Percentiles rank a stretch among this genome's conserved stretches.
Conservation (phyloP, 2,113 vertebrate species). For the Arenaria interpres region DNA sequence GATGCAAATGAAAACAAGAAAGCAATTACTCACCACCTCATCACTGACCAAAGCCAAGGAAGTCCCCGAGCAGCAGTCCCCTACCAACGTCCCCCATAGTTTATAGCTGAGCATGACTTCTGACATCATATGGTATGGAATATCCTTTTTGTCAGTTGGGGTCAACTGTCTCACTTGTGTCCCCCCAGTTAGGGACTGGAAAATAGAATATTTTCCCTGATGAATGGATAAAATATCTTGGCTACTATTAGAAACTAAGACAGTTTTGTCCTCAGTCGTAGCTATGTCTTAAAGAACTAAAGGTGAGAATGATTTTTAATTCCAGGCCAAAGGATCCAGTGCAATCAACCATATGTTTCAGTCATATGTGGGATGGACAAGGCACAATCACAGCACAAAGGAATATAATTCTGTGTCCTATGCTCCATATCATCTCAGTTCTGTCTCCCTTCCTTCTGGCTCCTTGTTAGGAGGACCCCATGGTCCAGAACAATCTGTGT, state of each 20-base stretch:
- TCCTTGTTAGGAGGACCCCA: not conserved
- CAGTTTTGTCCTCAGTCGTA: not conserved
- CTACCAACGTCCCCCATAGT: not conserved
- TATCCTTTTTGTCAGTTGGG: not conserved
- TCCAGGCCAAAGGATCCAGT: not conserved
- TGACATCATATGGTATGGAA: not conserved
- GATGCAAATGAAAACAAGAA: not conserved
- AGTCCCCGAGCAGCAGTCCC: accelerated
- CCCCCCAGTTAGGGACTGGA: not conserved
- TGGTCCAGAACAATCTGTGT: not conserved
- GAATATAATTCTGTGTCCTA: not conserved
- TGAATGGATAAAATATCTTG: not conserved
- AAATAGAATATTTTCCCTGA: not conserved
- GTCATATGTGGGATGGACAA: not conserved
- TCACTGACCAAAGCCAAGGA: accelerated
- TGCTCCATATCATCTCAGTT: not conserved
- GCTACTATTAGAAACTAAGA: not conserved
- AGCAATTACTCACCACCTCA: not conserved
- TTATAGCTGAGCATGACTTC: not conserved
- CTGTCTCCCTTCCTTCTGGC: not conserved
- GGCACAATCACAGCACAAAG: not conserved
- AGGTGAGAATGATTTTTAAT: not conserved
- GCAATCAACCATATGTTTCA: not conserved
- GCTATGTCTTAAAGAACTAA: not conserved
- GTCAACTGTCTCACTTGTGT: not conserved